These are phyloP conservation scores for Tridacna crocea DNA, from an alignment of 2,888 invertebrate genomes.

Conservation along the genomic window DNA sequence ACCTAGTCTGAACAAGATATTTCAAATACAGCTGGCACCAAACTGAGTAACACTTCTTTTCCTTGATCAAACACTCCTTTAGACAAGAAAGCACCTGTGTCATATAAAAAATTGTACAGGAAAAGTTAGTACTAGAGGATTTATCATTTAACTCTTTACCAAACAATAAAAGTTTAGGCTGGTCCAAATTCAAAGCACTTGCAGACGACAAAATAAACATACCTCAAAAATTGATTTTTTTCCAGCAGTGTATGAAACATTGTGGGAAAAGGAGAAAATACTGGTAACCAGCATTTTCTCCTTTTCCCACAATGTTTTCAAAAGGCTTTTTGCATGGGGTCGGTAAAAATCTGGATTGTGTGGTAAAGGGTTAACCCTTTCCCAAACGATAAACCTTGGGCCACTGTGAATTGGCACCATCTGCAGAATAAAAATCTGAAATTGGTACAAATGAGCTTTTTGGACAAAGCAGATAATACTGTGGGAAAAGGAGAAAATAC, in stretches of 20 bases:
- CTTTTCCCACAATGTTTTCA: background rate
- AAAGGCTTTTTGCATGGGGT: too few relatives aligned
- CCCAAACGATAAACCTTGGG: too few relatives aligned
- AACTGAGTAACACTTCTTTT: constrained; percentile 88
- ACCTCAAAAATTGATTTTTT: background rate
- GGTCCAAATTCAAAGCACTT: background rate
- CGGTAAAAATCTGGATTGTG: too few relatives aligned
- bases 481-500: too few relatives aligned
- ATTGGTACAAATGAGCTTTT: too few relatives aligned
- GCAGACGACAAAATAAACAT: background rate
- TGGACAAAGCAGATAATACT: too few relatives aligned
- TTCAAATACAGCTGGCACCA: constrained; percentile 90
- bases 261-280: background rate
- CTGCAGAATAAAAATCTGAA: too few relatives aligned
- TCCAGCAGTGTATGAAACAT: background rate
- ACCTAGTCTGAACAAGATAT: constrained; percentile 88
- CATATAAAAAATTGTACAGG: background rate
- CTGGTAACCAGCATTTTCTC: constrained; percentile 1
- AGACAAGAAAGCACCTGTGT: constrained; percentile 86
- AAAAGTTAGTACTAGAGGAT: too few relatives aligned
- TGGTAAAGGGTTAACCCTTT: too few relatives aligned
- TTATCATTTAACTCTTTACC: background rate
- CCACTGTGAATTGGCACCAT: too few relatives aligned
- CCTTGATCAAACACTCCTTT: constrained; percentile 87
- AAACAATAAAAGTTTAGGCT: background rate